phyloP scores from a whole-genome alignment of 1,140 invertebrate species.

The Aphelinus certus region DNA sequence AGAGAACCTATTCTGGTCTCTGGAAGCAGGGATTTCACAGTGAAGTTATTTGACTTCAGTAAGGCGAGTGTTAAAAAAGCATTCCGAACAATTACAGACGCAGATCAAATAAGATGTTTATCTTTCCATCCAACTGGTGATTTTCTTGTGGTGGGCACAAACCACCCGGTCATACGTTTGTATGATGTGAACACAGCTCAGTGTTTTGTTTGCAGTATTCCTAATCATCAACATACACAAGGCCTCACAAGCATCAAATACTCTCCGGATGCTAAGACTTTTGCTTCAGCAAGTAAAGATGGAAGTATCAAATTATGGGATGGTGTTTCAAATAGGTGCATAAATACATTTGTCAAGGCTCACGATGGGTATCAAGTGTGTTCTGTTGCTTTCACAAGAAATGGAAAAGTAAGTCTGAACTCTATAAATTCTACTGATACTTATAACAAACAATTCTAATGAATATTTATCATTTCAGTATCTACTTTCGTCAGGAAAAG shows the following conservation, averaged over 20 bases:
- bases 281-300: constrained; percentile 91
- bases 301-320: constrained; percentile 97
- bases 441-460: not conserved
- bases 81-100: constrained; percentile 93
- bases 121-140: constrained; percentile 96
- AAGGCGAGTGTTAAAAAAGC: constrained; percentile 98
- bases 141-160: constrained; percentile 91
- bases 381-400: constrained; percentile 92
- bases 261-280: constrained; percentile 83
- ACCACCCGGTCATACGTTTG: constrained; percentile 89
- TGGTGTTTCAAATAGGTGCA: constrained; percentile 91
- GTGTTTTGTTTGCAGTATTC: constrained; percentile 93
- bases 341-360: constrained; percentile 92
- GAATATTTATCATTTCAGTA: constrained; percentile 74
- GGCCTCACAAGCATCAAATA: constrained; percentile 87
- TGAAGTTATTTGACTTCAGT: constrained; percentile 97
- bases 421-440: constrained; percentile 11
- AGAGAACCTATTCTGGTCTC: constrained; percentile 91
- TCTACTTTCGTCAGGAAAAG: constrained; percentile 93
- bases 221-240: constrained; percentile 90
- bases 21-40: constrained; percentile 91
- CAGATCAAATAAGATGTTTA: constrained; percentile 87
- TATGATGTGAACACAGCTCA: constrained; percentile 97
- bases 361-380: constrained; percentile 96
- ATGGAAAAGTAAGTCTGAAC: constrained; percentile 84